These are phyloP conservation scores for Laticauda laticaudata DNA, from an alignment of 2,113 vertebrate species.

Conservation along the genomic window DNA sequence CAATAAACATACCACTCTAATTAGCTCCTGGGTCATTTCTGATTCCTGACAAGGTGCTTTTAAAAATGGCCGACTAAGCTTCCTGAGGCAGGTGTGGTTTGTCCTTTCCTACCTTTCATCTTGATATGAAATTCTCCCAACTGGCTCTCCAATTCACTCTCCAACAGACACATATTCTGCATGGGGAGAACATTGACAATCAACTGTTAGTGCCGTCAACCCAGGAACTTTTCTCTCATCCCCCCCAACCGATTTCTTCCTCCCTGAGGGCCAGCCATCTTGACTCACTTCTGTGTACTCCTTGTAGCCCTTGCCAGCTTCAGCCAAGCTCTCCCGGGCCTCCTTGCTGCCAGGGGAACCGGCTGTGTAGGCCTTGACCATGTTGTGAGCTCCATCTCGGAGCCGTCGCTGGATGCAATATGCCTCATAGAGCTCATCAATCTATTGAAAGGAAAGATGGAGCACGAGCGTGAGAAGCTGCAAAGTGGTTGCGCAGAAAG, in stretches of 20 bases:
- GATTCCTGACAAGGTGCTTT: background rate
- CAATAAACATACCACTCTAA: background rate
- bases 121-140: conserved; percentile 94
- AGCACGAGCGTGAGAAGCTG: fast-evolving
- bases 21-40: background rate
- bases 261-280: background rate
- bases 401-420: conserved; percentile 93
- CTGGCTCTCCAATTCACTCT: conserved; percentile 91
- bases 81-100: background rate
- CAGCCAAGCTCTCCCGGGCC: conserved; percentile 87
- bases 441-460: conserved; percentile 65
- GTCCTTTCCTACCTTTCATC: conserved; percentile 84
- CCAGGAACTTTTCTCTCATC: background rate
- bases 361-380: conserved; percentile 88
- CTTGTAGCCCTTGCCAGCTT: conserved; percentile 91
- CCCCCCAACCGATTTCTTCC: background rate
- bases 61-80: background rate
- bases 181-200: fast-evolving
- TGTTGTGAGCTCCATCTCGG: conserved; percentile 91
- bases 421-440: conserved; percentile 92
- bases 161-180: conserved; percentile 94
- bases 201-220: conserved; percentile 12
- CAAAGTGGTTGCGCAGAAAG: background rate
- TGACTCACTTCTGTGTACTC: conserved; percentile 91
- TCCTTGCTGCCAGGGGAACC: conserved; percentile 84